Evolutionary conservation across 92 coral and sea anemone genomes (phyloP).

Genomic region (Phymanthus crucifer): DNA sequence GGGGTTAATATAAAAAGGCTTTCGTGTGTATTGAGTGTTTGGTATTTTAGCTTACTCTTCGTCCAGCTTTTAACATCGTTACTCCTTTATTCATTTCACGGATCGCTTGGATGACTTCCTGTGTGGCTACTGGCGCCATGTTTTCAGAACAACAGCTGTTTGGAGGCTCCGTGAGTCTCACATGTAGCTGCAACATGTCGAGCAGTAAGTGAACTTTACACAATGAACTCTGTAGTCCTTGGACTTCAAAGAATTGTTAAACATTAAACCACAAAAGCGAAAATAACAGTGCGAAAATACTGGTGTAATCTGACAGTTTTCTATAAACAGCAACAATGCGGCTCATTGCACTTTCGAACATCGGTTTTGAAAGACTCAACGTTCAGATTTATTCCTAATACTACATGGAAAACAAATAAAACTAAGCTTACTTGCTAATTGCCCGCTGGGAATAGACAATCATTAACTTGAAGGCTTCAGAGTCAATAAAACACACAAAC

Average conservation of each 20-base stretch:
- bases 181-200: conserved; percentile 7
- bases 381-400: background rate
- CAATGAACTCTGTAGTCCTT: background rate
- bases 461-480: background rate
- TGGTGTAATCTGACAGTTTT: background rate
- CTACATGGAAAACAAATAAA: background rate
- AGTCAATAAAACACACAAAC: background rate
- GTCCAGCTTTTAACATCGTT: conserved; percentile 82
- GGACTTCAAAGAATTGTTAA: background rate
- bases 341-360: background rate
- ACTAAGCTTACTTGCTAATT: background rate
- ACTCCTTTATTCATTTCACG: conserved; percentile 85
- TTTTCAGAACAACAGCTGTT: background rate
- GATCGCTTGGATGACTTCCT: conserved; percentile 59
- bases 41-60: conserved; percentile 55
- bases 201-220: background rate
- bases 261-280: background rate
- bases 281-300: background rate
- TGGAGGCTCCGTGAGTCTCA: background rate
- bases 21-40: background rate
- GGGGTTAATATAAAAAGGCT: too few relatives aligned
- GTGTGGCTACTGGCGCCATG: conserved; percentile 18
- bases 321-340: background rate
- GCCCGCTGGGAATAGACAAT: background rate
- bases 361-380: background rate